Evolutionary conservation across 2,888 invertebrate species (phyloP), one percentile per base, ranked within the genome.

Genomic region (Drosophila peninsularis): DNA sequence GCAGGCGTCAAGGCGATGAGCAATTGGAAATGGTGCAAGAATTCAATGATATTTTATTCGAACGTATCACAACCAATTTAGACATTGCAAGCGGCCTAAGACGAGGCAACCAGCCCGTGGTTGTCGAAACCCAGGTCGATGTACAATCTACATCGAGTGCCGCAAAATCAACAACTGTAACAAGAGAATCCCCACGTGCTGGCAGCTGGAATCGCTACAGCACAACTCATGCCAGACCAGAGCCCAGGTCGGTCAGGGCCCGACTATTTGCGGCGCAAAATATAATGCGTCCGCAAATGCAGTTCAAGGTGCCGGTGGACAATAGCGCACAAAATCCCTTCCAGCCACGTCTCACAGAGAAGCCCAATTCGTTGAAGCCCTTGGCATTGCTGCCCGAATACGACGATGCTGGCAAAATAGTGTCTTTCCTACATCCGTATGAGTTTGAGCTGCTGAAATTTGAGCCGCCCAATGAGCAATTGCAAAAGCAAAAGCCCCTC

Each of bases 351-450:
- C 95, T 99, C 53, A 95, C 94, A 53, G 95, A 96, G 32, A 99
- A 99, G 91, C 98, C 98, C 0, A 97, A 99, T 93, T 95, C 96
- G 9, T 90, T 97, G 13, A 96, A 96, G 89, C 97, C 98, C 0
- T 93, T 98, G 11, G 95, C 96, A 0, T 92, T 97, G 58, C 94
- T 95, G 67, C 93, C 96, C 0, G 95, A 96, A 75, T 95, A 95
- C 87, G 94, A 94, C 63, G 95, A 95, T 2, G 92, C 94, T 24
- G 95, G 95, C 0, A 93, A 93, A 49, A 93, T 94, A 10, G 93
- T 94, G 3, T 96, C 96, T 57, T 97, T 94, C 91, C 94, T 95
- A 71, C 98, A 99, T 93, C 98, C 99, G 0, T 99, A 98, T 91
- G 95, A 96, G 89, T 94, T 94, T 86, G 98, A 99, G 91, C 91